These are phyloP conservation scores for Paedocypris micromegethes DNA, from an alignment of 2,797 vertebrate genomes.

Conservation along the genomic window DNA sequence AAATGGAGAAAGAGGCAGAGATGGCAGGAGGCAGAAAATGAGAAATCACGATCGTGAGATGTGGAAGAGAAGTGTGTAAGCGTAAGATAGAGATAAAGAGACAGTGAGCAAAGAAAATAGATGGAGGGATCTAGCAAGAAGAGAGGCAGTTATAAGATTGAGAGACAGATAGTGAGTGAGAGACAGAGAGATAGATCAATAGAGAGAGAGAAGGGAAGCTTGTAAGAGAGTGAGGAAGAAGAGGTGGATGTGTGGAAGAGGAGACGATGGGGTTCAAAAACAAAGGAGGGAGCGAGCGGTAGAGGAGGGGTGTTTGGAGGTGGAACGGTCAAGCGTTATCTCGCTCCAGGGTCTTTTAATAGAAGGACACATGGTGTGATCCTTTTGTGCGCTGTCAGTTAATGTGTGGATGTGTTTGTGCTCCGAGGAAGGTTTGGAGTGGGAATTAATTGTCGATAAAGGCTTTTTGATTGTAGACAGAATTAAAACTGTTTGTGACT, in stretches of 20 bases:
- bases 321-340: conserved; percentile 39
- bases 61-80: no score
- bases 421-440: conserved; percentile 25
- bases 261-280: conserved; percentile 9
- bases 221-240: background rate
- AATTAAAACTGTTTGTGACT: conserved; percentile 32
- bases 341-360: conserved; percentile 47
- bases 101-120: no score
- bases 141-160: no score
- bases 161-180: no score
- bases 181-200: no score
- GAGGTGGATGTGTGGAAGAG: conserved; percentile 18
- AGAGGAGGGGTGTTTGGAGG: conserved; percentile 21
- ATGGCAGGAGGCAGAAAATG: no score
- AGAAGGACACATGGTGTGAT: conserved; percentile 45
- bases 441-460: conserved; percentile 40
- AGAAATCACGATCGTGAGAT: no score
- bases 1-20: no score
- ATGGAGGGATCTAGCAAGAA: no score
- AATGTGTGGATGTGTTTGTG: conserved; percentile 34
- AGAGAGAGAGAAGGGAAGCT: no score
- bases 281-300: conserved; percentile 18
- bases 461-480: conserved; percentile 17
- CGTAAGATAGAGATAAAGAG: no score
- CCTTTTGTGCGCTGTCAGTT: background rate